Evolutionary conservation across 37 sponge, comb jelly and placozoan species (phyloP).

Genomic region (Aplysina aerophoba): DNA sequence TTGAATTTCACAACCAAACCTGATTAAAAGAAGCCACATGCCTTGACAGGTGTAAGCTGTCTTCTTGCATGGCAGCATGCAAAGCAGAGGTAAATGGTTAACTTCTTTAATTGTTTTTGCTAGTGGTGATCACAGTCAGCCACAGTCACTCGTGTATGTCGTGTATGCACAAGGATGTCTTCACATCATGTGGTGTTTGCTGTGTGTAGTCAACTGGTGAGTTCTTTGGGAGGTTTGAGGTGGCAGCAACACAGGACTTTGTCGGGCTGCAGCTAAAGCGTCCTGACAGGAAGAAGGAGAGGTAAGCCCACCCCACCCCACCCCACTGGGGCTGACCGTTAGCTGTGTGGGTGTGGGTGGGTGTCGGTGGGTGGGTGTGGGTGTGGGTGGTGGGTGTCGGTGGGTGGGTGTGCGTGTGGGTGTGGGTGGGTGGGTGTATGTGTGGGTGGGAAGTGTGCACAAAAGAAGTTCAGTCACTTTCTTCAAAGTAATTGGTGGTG

Average conservation of each 20-base stretch:
- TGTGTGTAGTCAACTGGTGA: constrained; percentile 42
- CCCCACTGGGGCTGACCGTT: neutral
- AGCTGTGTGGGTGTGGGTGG: neutral
- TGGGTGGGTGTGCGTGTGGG: constrained; percentile 7
- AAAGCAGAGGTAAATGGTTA: neutral
- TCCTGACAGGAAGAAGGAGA: constrained; percentile 90
- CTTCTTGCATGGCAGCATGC: too few species aligned
- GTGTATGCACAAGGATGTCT: neutral
- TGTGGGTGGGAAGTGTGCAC: constrained; percentile 23
- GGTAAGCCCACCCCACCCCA: constrained; percentile 31
- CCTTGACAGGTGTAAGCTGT: too few species aligned
- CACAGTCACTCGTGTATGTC: neutral
- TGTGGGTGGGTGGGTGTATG: neutral
- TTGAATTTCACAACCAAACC: too few species aligned
- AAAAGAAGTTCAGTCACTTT: too few species aligned
- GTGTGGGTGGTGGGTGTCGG: constrained; percentile 19
- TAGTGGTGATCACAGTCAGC: too few species aligned
- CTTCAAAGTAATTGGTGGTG: too few species aligned
- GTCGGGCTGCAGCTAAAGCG: constrained; percentile 82
- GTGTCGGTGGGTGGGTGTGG: constrained; percentile 59
- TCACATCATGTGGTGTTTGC: neutral
- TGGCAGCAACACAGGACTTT: constrained; percentile 52
- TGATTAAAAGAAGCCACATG: too few species aligned
- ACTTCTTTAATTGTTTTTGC: neutral
- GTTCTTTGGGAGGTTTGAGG: constrained; percentile 72